Evolutionary conservation across 2,797 vertebrate genomes (phyloP).

Genomic region (Acridotheres tristis): DNA sequence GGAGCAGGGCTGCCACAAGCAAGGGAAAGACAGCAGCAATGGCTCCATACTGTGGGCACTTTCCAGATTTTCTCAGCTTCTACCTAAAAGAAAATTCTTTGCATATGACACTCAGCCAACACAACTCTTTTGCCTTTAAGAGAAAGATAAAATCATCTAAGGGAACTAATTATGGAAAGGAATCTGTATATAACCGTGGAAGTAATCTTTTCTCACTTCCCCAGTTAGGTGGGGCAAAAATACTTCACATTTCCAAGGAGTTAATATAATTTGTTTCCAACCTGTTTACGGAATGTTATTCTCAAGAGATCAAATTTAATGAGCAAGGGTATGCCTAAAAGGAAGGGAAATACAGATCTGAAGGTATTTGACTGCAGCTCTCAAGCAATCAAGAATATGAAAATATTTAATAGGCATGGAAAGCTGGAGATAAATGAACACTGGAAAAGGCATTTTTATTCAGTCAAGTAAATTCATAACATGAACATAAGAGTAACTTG

Average conservation of each 20-base stretch:
- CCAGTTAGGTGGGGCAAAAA: background rate
- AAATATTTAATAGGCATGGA: background rate
- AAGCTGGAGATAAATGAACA: background rate
- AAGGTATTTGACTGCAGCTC: background rate
- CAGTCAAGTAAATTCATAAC: conserved; percentile 1
- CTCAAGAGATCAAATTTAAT: background rate
- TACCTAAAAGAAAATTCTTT: background rate
- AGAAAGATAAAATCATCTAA: background rate
- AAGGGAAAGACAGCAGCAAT: background rate
- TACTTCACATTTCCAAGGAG: background rate
- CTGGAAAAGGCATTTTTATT: background rate
- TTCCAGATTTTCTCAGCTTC: background rate
- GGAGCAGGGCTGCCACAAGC: background rate
- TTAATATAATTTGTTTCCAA: background rate
- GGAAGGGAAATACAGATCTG: background rate
- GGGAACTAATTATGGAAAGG: background rate
- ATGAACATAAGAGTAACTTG: background rate
- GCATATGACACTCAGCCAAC: background rate
- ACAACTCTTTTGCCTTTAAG: background rate
- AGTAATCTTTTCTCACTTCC: background rate
- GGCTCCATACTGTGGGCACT: background rate
- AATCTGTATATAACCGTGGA: background rate
- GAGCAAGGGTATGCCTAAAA: background rate
- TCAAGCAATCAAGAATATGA: background rate
- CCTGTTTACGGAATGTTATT: background rate